A percentile compares a stretch with the other conserved stretches of the same genome.
phyloP scores from a whole-genome alignment of 1,140 invertebrate genomes.

The Sinella curviseta region DNA sequence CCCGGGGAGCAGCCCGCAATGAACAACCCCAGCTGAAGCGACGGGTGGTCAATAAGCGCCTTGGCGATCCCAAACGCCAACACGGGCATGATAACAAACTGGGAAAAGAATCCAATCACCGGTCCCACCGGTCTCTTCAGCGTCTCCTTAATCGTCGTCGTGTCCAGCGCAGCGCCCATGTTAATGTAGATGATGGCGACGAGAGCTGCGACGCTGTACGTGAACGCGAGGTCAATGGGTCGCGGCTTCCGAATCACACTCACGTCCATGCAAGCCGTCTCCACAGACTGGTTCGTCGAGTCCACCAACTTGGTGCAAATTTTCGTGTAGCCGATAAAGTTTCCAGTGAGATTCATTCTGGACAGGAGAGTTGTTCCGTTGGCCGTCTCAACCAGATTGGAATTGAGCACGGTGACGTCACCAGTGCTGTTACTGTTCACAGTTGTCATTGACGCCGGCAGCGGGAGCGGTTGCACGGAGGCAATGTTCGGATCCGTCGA shows the following conservation, averaged over 20 bases:
- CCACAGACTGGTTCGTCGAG: slow-evolving; percentile 33
- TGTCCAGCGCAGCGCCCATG: slow-evolving; percentile 87
- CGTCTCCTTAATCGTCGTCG: slow-evolving; percentile 68
- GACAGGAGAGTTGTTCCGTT: slow-evolving; percentile 32
- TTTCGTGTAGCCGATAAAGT: slow-evolving; percentile 65
- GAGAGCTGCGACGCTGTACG: slow-evolving; percentile 72
- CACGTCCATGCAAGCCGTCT: slow-evolving; percentile 55
- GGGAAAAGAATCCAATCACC: slow-evolving; percentile 75
- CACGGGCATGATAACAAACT: slow-evolving; percentile 89
- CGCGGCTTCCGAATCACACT: slow-evolving; percentile 65
- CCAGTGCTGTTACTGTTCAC: slow-evolving; percentile 35
- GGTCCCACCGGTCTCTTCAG: slow-evolving; percentile 79
- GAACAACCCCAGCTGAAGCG: slow-evolving; percentile 82
- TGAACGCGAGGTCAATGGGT: slow-evolving; percentile 74
- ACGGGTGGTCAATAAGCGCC: slow-evolving; percentile 68
- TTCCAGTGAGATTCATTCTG: slow-evolving; percentile 60
- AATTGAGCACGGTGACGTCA: slow-evolving; percentile 46
- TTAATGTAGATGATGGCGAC: slow-evolving; percentile 87
- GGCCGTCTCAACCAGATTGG: not conserved
- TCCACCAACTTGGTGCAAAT: slow-evolving; percentile 51
- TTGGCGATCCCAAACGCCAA: slow-evolving; percentile 74
- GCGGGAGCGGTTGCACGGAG: slow-evolving; percentile 21
- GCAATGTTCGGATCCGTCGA: slow-evolving; percentile 47
- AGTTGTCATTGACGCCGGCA: too few species aligned
- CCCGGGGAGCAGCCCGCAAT: slow-evolving; percentile 87